phyloP scores from a whole-genome alignment of 2,888 invertebrate genomes.

The Xestia xanthographa region DNA sequence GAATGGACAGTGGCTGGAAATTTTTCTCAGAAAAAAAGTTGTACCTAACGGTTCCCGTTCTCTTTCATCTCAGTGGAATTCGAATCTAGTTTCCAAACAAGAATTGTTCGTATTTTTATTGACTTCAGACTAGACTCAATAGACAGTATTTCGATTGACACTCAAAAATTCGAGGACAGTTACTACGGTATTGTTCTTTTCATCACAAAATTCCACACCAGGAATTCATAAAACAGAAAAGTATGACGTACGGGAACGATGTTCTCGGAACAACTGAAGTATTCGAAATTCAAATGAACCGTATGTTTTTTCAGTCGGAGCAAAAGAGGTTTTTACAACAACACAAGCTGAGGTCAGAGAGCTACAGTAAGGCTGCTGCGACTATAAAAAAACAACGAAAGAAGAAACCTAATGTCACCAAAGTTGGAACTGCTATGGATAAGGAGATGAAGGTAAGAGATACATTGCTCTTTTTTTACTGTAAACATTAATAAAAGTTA shows the following conservation, averaged over 20 bases:
- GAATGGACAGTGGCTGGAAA: neutral
- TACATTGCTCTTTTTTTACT: slow-evolving; percentile 5
- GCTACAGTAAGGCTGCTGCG: slow-evolving; percentile 97
- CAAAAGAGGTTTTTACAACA: slow-evolving; percentile 98
- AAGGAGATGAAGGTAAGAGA: slow-evolving; percentile 95
- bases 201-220: slow-evolving; percentile 13
- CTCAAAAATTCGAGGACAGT: slow-evolving; percentile 20
- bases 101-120: slow-evolving; percentile 22
- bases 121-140: neutral
- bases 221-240: slow-evolving; percentile 28
- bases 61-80: slow-evolving; percentile 4
- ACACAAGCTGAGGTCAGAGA: slow-evolving; percentile 97
- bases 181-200: slow-evolving; percentile 13
- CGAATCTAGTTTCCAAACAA: slow-evolving; percentile 15
- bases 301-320: slow-evolving; percentile 92
- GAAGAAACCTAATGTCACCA: slow-evolving; percentile 95
- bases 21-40: neutral
- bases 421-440: slow-evolving; percentile 95
- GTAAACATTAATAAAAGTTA: neutral
- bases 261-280: slow-evolving; percentile 29
- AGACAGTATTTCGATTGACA: slow-evolving; percentile 33
- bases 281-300: slow-evolving; percentile 36
- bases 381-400: slow-evolving; percentile 98
- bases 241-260: slow-evolving; percentile 11
- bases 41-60: neutral